Evolutionary conservation across 2,888 invertebrate species (phyloP).

Genomic region (Drosophila pseudotalamancana): DNA sequence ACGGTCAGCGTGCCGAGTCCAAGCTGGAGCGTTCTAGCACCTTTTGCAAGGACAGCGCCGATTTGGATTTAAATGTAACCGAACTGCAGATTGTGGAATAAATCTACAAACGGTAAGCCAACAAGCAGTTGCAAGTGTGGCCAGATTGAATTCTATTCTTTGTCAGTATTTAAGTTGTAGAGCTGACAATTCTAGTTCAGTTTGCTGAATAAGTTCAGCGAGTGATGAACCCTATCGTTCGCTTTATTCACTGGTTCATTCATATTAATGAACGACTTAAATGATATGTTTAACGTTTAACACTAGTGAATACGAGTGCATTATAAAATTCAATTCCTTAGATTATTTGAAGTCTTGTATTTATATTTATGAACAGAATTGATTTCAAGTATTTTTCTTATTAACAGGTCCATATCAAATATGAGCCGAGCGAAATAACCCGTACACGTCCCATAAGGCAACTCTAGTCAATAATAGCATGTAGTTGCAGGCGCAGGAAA

Average conservation of each 20-base stretch:
- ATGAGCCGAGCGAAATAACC: slow-evolving; percentile 53
- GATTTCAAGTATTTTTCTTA: neutral
- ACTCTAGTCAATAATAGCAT: slow-evolving; percentile 82
- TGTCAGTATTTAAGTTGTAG: too few relatives aligned
- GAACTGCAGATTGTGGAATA: slow-evolving; percentile 84
- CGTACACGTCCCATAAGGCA: slow-evolving; percentile 80
- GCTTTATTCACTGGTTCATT: too few relatives aligned
- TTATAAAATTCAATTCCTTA: too few relatives aligned
- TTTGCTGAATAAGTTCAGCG: too few relatives aligned
- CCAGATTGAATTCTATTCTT: neutral
- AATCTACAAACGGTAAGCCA: slow-evolving; percentile 21
- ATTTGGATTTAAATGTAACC: slow-evolving; percentile 77
- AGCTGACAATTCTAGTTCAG: too few relatives aligned
- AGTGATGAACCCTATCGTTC: too few relatives aligned
- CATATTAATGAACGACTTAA: too few relatives aligned
- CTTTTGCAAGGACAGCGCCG: slow-evolving; percentile 84
- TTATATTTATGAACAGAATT: neutral
- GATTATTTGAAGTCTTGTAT: too few relatives aligned
- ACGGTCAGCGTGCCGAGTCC: slow-evolving; percentile 62
- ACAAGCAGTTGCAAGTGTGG: neutral
- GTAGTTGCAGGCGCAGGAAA: slow-evolving; percentile 74
- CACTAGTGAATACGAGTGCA: too few relatives aligned
- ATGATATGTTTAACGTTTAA: too few relatives aligned
- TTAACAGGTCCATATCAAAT: slow-evolving; percentile 65
- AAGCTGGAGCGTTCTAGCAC: slow-evolving; percentile 84